Percentiles rank a stretch among this genome's conserved stretches.
Conservation (phyloP, 2,113 vertebrate genomes). For the Prionailurus bengalensis region DNA sequence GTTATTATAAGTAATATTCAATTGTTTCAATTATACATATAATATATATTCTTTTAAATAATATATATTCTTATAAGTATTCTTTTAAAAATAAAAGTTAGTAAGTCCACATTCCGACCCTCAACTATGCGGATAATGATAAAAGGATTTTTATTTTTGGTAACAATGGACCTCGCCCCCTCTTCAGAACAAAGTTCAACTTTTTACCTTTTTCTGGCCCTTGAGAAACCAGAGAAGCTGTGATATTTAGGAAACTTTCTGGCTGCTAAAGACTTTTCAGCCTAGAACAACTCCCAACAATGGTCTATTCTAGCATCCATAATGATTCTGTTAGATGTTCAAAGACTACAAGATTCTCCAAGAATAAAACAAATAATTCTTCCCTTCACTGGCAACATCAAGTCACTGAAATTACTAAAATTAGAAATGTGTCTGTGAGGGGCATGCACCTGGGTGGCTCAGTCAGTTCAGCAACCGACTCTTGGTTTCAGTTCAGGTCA, state of each 20-base stretch:
- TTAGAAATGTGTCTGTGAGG: neutral
- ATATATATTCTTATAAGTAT: too few relatives aligned
- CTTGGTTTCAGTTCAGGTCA: too few relatives aligned
- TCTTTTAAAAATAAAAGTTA: constrained; percentile 20
- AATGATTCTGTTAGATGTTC: neutral
- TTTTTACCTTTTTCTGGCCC: neutral
- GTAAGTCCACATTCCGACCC: neutral
- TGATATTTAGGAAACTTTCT: neutral
- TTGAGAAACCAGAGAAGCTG: neutral
- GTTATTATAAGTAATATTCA: neutral
- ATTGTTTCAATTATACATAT: neutral
- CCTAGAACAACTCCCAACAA: neutral
- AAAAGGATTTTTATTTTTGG: neutral
- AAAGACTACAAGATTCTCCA: neutral
- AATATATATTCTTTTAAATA: too few relatives aligned
- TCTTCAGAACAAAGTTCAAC: constrained; percentile 2
- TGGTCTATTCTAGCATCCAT: neutral
- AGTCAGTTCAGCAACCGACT: too few relatives aligned
- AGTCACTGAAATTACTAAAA: neutral
- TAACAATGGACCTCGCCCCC: neutral
- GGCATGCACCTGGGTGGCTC: too few relatives aligned
- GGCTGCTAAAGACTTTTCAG: neutral
- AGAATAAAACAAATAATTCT: neutral
- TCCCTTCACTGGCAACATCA: neutral
- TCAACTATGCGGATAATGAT: neutral